These are phyloP conservation scores for Acanthurus leucopareius DNA, from an alignment of 2,797 vertebrate genomes.

Conservation along the genomic window DNA sequence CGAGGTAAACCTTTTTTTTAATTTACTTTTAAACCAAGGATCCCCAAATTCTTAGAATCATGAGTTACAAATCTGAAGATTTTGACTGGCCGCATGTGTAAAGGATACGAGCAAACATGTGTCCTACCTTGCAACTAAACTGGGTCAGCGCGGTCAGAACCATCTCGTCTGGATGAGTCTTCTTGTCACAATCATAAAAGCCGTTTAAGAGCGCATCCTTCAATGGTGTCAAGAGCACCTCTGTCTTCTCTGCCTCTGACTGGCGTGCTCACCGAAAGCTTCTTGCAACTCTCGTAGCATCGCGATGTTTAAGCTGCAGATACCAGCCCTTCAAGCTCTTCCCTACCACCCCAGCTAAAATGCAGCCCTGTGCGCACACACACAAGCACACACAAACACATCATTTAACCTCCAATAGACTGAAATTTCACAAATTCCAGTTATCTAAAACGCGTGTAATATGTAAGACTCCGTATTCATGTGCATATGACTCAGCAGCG, in stretches of 20 bases:
- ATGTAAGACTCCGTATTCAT: not conserved
- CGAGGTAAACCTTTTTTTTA: no score
- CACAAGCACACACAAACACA: not conserved
- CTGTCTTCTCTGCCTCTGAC: slow-evolving; percentile 46
- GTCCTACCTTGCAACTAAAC: slow-evolving; percentile 82
- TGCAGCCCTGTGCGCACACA: not conserved
- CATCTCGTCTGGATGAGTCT: slow-evolving; percentile 66
- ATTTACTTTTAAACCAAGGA: slow-evolving; percentile 1
- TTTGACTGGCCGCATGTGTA: not conserved
- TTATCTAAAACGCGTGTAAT: not conserved
- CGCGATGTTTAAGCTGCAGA: slow-evolving; percentile 79
- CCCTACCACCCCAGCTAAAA: slow-evolving; percentile 14
- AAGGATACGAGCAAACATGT: slow-evolving; percentile 1
- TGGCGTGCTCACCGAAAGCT: slow-evolving; percentile 63
- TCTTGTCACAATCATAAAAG: slow-evolving; percentile 23
- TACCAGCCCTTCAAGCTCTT: slow-evolving; percentile 31
- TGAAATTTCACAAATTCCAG: not conserved
- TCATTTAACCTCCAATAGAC: slow-evolving; percentile 17
- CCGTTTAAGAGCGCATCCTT: slow-evolving; percentile 53
- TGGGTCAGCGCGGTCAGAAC: slow-evolving; percentile 81
- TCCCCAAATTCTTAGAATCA: not conserved
- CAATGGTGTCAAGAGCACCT: slow-evolving; percentile 50
- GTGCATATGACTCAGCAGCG: slow-evolving; percentile 63
- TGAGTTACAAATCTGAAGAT: not conserved
- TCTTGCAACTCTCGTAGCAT: slow-evolving; percentile 77